phyloP scores from a whole-genome alignment of 2,113 vertebrate species.

The Uria aalge region DNA sequence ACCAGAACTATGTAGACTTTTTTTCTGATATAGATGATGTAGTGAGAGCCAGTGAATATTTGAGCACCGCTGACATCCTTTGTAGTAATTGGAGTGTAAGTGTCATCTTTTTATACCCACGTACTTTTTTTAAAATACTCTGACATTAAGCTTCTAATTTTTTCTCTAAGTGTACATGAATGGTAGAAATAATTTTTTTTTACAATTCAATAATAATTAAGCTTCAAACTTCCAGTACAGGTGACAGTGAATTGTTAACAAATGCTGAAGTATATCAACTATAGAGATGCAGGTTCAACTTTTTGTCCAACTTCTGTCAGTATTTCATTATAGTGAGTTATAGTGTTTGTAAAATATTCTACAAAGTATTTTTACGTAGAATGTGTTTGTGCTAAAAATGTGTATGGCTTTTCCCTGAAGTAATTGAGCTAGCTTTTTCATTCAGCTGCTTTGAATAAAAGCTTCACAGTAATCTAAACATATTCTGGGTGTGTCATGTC shows the following conservation, averaged over 20 bases:
- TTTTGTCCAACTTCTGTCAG: not conserved
- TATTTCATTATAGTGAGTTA: not conserved
- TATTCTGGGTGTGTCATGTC: rapidly evolving
- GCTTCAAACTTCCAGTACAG: not conserved
- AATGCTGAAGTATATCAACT: not conserved
- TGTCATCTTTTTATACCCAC: not conserved
- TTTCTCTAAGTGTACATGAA: not conserved
- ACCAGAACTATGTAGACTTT: conserved; percentile 96
- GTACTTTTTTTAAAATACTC: not conserved
- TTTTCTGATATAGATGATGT: conserved; percentile 88
- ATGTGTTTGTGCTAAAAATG: not conserved
- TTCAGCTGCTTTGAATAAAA: not conserved
- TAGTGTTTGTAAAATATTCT: not conserved
- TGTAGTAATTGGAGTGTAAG: conserved; percentile 90
- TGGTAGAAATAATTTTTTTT: not conserved
- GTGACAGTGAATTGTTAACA: not conserved
- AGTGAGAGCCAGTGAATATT: conserved; percentile 87
- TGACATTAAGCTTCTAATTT: not conserved
- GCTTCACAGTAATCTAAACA: not conserved
- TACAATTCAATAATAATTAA: not conserved
- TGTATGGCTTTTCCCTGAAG: not conserved
- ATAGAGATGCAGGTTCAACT: not conserved
- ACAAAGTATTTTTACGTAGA: not conserved
- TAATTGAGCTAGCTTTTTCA: not conserved
- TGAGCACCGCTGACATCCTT: conserved; percentile 90